phyloP scores from a whole-genome alignment of 2,113 vertebrate species.

The Pica pica region DNA sequence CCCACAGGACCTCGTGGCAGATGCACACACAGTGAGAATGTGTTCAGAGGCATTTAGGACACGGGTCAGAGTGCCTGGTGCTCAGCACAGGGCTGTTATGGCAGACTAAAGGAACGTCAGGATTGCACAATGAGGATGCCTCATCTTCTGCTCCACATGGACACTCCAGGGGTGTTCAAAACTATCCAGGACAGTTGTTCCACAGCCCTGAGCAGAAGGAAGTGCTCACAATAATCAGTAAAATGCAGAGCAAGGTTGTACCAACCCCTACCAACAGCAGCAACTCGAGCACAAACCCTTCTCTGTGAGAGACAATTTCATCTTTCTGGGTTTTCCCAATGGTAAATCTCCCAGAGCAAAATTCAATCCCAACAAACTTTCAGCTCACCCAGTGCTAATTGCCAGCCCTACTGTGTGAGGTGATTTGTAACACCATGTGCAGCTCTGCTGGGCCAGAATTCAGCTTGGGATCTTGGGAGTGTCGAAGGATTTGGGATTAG shows the following conservation, averaged over 20 bases:
- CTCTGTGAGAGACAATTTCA: background rate
- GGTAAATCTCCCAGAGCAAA: background rate
- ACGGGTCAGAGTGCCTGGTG: background rate
- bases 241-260: background rate
- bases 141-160: background rate
- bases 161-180: background rate
- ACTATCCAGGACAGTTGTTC: background rate
- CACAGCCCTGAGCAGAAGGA: background rate
- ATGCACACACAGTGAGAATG: background rate
- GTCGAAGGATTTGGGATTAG: background rate
- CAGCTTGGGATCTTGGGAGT: background rate
- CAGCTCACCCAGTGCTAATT: background rate
- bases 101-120: background rate
- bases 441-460: background rate
- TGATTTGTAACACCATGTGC: background rate
- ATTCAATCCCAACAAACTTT: background rate
- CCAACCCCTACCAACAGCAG: background rate
- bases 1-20: background rate
- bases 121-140: background rate
- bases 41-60: rapidly evolving
- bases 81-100: background rate
- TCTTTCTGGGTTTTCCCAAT: background rate
- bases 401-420: background rate
- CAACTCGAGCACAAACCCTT: background rate
- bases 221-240: background rate